A percentile compares a stretch with the other conserved stretches of the same genome.
Evolutionary conservation across 2,888 invertebrate genomes (phyloP).

Genomic region (Pyrocoelia pectoralis): DNA sequence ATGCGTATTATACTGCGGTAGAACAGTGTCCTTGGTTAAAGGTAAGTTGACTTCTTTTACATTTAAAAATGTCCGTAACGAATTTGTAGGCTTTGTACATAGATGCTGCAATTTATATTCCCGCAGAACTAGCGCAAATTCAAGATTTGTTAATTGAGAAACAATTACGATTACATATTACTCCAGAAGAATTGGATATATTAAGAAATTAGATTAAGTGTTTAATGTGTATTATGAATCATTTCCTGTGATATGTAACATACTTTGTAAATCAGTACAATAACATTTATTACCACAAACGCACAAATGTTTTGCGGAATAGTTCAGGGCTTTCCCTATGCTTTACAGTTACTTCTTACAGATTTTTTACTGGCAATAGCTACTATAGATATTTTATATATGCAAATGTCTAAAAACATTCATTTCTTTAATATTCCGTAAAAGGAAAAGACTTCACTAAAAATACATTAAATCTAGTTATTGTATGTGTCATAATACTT

Average conservation of each 20-base stretch:
- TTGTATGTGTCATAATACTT: neutral
- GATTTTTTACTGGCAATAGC: no score
- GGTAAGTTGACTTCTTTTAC: constrained; percentile 50
- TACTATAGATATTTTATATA: no score
- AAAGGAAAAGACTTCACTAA: neutral
- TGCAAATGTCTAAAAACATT: no score
- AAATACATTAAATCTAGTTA: no score
- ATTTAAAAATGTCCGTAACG: neutral
- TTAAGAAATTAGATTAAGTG: constrained; percentile 61
- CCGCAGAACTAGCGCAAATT: constrained; percentile 70
- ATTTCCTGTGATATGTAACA: no score
- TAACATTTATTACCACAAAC: no score
- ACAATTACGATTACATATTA: constrained; percentile 75
- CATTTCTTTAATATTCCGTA: no score
- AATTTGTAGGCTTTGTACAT: constrained; percentile 65
- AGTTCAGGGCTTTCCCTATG: no score
- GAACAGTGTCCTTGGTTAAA: constrained; percentile 73
- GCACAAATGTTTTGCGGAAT: no score
- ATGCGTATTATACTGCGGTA: constrained; percentile 64
- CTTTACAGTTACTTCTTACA: no score
- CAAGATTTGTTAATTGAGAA: constrained; percentile 80
- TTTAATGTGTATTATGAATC: neutral
- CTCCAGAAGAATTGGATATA: constrained; percentile 77
- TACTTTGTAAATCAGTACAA: no score
- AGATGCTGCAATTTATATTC: constrained; percentile 71